phyloP scores from a whole-genome alignment of 2,888 invertebrate genomes.

The Adela reaumurella region DNA sequence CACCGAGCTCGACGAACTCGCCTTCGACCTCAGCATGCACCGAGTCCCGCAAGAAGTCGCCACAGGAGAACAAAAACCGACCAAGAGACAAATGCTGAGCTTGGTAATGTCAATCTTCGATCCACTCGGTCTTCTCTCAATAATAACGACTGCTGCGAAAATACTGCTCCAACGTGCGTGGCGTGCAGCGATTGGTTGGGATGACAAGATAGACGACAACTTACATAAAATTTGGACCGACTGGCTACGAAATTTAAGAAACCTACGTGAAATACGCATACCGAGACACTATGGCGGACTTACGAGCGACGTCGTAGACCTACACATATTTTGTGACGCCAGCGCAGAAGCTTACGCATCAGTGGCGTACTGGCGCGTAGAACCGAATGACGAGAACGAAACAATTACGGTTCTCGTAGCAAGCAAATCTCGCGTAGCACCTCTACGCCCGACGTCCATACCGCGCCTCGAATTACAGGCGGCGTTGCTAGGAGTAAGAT shows the following conservation, averaged over 20 bases:
- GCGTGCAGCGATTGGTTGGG: neutral
- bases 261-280: neutral
- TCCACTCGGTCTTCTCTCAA: neutral
- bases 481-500: constrained; percentile 7
- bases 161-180: neutral
- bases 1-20: neutral
- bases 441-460: neutral
- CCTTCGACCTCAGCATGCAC: constrained; percentile 2
- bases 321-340: constrained; percentile 2
- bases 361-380: neutral
- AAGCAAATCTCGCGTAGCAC: neutral
- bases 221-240: neutral
- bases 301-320: neutral
- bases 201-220: neutral
- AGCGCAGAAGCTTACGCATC: neutral
- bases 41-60: constrained; percentile 5
- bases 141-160: neutral
- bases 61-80: neutral
- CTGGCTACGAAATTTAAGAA: neutral
- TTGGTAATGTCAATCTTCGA: constrained; percentile 1
- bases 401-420: neutral
- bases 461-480: constrained; percentile 5
- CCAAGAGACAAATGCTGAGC: neutral
- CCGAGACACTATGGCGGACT: neutral
- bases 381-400: neutral